phyloP scores from a whole-genome alignment of 1,140 invertebrate species.

The Drosophila elegans region DNA sequence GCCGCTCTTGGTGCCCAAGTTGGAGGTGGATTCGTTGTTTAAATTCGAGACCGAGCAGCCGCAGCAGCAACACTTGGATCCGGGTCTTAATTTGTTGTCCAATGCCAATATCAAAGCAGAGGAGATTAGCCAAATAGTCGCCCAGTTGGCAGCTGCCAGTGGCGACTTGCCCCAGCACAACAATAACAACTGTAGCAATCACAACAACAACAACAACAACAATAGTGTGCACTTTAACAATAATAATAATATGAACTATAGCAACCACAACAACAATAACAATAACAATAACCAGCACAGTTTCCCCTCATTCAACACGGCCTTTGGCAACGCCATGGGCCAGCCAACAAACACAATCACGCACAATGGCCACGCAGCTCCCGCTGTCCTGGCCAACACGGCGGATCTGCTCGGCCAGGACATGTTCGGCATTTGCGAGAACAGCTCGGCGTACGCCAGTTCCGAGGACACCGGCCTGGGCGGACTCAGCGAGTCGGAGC shows the following conservation, averaged over 20 bases:
- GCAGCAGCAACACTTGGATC: constrained; percentile 35
- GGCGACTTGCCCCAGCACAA: constrained; percentile 45
- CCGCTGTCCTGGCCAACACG: constrained; percentile 48
- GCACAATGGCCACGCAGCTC: constrained; percentile 23
- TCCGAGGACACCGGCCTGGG: constrained; percentile 87
- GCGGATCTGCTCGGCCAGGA: constrained; percentile 73
- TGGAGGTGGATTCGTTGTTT: constrained; percentile 32
- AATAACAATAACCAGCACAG: constrained; percentile 57
- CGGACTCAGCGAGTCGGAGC: constrained; percentile 86
- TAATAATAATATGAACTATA: constrained; percentile 40
- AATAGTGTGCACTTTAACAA: constrained; percentile 61
- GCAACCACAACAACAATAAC: constrained; percentile 47
- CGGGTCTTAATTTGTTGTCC: constrained; percentile 29
- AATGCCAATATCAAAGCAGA: constrained; percentile 67
- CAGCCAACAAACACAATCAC: constrained; percentile 28
- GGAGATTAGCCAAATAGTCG: constrained; percentile 75
- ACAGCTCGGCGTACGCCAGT: constrained; percentile 87
- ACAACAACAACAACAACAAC: constrained; percentile 62
- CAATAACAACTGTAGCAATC: constrained; percentile 57
- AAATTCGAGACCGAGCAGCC: constrained; percentile 16
- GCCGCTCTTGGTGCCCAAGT: constrained; percentile 23
- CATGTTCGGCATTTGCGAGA: constrained; percentile 85
- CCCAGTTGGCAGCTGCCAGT: constrained; percentile 60
- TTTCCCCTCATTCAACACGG: constrained; percentile 70
- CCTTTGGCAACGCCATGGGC: constrained; percentile 60